These are phyloP conservation scores for Danio albolineatus DNA, from an alignment of 2,797 vertebrate genomes.

Conservation along the genomic window DNA sequence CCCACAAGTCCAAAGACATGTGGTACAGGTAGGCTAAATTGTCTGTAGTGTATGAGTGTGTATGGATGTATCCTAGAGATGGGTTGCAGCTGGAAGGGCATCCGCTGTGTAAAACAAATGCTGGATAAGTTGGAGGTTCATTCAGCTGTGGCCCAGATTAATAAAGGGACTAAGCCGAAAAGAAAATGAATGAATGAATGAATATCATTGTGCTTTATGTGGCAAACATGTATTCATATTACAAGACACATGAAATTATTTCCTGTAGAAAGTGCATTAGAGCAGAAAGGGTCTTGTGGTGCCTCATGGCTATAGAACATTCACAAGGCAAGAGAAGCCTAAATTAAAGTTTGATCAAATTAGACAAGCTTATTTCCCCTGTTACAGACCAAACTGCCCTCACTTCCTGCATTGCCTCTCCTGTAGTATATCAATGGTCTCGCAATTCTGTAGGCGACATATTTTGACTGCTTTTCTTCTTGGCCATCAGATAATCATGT, in stretches of 20 bases:
- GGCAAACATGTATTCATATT: neutral
- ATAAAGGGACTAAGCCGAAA: no score
- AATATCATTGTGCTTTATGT: constrained; percentile 3
- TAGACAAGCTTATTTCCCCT: constrained; percentile 49
- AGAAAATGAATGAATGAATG: no score
- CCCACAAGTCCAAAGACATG: no score
- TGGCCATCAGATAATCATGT: neutral
- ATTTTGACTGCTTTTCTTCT: neutral
- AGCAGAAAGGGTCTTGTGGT: constrained; percentile 17
- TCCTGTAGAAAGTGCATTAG: neutral
- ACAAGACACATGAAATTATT: neutral
- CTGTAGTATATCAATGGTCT: constrained; percentile 25
- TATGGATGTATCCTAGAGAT: no score
- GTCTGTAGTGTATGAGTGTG: no score
- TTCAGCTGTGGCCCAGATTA: no score
- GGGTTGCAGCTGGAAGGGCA: no score
- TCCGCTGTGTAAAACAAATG: no score
- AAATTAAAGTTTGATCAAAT: constrained; percentile 48
- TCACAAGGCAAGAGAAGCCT: constrained; percentile 27
- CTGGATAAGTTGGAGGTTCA: no score
- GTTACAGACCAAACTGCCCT: constrained; percentile 32
- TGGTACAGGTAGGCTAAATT: no score
- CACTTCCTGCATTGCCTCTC: constrained; percentile 3
- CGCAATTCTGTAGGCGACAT: constrained; percentile 26
- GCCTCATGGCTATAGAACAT: constrained; percentile 8